These are phyloP conservation scores for Sarcophaga subvicina DNA, from an alignment of 2,888 invertebrate genomes.

Conservation along the genomic window DNA sequence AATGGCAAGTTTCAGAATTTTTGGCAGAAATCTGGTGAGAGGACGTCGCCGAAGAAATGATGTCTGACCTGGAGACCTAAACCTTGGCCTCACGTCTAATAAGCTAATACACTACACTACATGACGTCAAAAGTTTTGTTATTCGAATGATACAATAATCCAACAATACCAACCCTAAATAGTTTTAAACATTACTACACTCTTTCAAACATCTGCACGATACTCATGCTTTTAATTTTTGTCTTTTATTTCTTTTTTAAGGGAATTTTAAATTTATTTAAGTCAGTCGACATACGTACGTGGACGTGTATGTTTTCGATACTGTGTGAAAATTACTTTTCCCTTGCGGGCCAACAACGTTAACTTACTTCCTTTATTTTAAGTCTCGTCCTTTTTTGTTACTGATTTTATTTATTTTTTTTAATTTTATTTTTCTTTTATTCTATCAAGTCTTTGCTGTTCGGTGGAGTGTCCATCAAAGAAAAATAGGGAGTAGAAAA, in stretches of 20 bases:
- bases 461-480: background rate
- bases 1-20: too few species aligned
- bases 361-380: constrained; percentile 35
- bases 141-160: too few species aligned
- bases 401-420: constrained; percentile 5
- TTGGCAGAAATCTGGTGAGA: too few species aligned
- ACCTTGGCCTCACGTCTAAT: too few species aligned
- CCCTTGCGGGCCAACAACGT: constrained; percentile 28
- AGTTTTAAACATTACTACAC: too few species aligned
- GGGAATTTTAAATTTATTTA: constrained; percentile 18
- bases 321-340: constrained; percentile 42
- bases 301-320: background rate
- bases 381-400: background rate
- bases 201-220: background rate
- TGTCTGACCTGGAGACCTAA: too few species aligned
- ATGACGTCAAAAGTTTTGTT: too few species aligned
- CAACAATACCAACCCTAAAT: too few species aligned
- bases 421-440: constrained; percentile 14
- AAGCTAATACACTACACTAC: too few species aligned
- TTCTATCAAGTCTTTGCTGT: too few species aligned
- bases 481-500: background rate
- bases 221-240: background rate
- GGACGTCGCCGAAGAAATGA: too few species aligned
- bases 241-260: background rate
- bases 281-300: background rate